Evolutionary conservation across 1,140 invertebrate species (phyloP).

Genomic region (Hermetia illucens): DNA sequence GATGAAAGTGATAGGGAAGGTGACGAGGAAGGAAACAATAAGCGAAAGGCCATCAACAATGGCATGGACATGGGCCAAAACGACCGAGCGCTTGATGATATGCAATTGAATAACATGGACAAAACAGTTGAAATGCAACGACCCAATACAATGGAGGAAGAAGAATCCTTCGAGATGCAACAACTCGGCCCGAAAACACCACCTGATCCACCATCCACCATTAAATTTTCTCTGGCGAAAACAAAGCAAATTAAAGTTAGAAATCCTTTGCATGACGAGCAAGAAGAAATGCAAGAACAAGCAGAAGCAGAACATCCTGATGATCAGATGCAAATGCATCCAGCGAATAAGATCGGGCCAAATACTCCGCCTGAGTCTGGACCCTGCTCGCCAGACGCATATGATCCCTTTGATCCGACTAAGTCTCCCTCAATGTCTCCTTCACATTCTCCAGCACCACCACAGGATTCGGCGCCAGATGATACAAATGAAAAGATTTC

Average conservation of each 20-base stretch:
- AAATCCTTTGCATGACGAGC: slow-evolving; percentile 46
- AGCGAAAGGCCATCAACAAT: no score
- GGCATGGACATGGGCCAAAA: no score
- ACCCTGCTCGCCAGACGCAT: slow-evolving; percentile 43
- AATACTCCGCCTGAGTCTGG: slow-evolving; percentile 30
- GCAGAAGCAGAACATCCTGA: slow-evolving; percentile 27
- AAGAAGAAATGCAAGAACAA: slow-evolving; percentile 21
- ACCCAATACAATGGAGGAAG: slow-evolving; percentile 22
- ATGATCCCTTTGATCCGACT: slow-evolving; percentile 79
- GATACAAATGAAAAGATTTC: not conserved
- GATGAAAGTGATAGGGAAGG: slow-evolving; percentile 59
- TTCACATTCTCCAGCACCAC: slow-evolving; percentile 24
- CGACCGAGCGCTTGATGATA: no score
- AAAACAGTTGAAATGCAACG: slow-evolving; percentile 17
- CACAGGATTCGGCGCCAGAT: not conserved
- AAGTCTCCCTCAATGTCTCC: slow-evolving; percentile 52
- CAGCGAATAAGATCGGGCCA: slow-evolving; percentile 26
- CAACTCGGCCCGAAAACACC: slow-evolving; percentile 52
- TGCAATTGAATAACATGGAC: no score
- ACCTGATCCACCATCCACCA: slow-evolving; percentile 45
- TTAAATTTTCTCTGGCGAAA: slow-evolving; percentile 52
- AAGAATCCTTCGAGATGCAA: slow-evolving; percentile 20
- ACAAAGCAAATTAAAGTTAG: slow-evolving; percentile 37
- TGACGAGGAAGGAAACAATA: slow-evolving; percentile 9
- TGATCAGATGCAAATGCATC: slow-evolving; percentile 20